These are phyloP conservation scores for Clarias magur DNA, from an alignment of 2,113 vertebrate genomes.

Conservation along the genomic window DNA sequence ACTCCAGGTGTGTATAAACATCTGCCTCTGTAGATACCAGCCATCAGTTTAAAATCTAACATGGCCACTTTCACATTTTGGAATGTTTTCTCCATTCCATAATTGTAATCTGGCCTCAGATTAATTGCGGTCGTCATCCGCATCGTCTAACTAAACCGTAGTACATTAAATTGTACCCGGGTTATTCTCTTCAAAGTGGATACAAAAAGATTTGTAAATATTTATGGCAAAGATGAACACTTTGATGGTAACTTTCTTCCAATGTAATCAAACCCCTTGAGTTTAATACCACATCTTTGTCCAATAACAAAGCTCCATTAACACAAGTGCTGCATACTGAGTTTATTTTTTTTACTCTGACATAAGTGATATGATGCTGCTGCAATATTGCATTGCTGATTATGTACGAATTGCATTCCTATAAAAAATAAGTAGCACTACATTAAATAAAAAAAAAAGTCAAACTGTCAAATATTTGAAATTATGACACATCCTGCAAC, in stretches of 20 bases:
- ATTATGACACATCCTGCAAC: not conserved
- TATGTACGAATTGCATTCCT: not conserved
- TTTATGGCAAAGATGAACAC: not conserved
- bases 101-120: not conserved
- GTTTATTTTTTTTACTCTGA: not conserved
- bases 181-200: not conserved
- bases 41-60: not conserved
- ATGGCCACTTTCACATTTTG: not conserved
- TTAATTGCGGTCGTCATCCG: not conserved
- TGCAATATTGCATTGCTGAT: not conserved
- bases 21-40: not conserved
- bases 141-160: not conserved
- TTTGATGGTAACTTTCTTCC: not conserved
- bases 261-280: not conserved
- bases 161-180: not conserved
- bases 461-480: not conserved
- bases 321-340: not conserved
- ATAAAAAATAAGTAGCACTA: too few species aligned
- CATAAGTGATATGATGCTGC: conserved; percentile 24
- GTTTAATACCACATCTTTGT: not conserved
- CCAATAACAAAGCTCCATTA: not conserved
- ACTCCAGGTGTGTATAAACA: conserved; percentile 79
- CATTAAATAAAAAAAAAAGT: not conserved
- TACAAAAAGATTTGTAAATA: not conserved
- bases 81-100: not conserved